Percentiles rank a stretch among this genome's conserved stretches.
These are phyloP conservation scores for Amphipoea oculea DNA, from an alignment of 2,888 invertebrate genomes.

Conservation along the genomic window DNA sequence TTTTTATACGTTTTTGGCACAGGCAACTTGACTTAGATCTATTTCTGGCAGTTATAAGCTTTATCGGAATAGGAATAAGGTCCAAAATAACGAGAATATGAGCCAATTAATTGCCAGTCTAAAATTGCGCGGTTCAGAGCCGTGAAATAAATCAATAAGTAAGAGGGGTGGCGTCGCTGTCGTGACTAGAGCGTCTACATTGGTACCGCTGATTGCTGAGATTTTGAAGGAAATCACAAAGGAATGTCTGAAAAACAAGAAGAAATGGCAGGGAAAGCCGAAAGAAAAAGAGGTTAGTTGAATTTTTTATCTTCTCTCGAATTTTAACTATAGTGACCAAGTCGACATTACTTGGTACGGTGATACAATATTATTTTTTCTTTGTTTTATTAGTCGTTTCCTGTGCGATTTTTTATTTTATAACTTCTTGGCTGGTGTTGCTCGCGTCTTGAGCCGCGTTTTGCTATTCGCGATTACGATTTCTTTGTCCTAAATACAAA, in stretches of 20 bases:
- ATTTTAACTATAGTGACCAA: background rate
- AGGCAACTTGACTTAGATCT: conserved; percentile 5
- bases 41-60: background rate
- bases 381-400: background rate
- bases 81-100: background rate
- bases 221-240: background rate
- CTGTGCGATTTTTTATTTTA: background rate
- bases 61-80: background rate
- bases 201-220: background rate
- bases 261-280: background rate
- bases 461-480: background rate
- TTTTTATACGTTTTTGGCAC: conserved; percentile 8
- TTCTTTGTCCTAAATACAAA: background rate
- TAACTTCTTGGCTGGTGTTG: background rate
- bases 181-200: background rate
- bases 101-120: background rate
- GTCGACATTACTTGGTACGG: too few relatives aligned
- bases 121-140: background rate
- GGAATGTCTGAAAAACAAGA: conserved; percentile 1
- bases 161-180: background rate
- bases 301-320: background rate
- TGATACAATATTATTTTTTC: background rate
- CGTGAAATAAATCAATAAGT: conserved; percentile 31
- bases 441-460: background rate
- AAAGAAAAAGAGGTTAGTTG: background rate